Evolutionary conservation across 2,113 vertebrate species (phyloP), one percentile per base, ranked within the genome.

Genomic region (Grammomys dolichurus): DNA sequence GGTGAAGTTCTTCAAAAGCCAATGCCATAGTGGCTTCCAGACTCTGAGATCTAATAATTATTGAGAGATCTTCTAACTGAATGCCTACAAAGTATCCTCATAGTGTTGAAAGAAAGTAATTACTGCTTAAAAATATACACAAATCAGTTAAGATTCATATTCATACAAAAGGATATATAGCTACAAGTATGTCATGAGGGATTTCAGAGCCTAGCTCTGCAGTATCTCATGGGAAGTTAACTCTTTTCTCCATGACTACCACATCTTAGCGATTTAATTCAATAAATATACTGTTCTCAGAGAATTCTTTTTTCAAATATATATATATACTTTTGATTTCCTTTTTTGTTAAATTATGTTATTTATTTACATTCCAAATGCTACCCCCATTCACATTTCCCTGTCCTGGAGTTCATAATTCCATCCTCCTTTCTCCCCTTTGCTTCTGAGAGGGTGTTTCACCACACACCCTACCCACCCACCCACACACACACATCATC

Each of bases 81-180:
- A 4, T 72, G 2, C 2, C 13, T 17, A 51, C 10, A 22, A n/a
- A 14, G 56, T 17, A 16, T 54, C 12, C 10, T 86, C 28, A 67
- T 86, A 48, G 33, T 46, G 16, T 48, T 63, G 13, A 63, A 43
- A 31, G 6, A 9, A 24, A 10, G 1, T 24, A 56, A 20, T 48
- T 54, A 1, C 19, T 87, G 36, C 19, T 26, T 56, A 4, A 72
- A 2, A 17, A 7, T 17, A 1, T n/a, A 33, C 20, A 4, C 0
- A 14, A 56, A 72, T 12, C 10, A 54, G 11, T n/a, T 54, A 70
- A 33, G 4, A 28, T 0, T 56, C 1, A 12, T 72, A 13, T 33
- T 36, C 3, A 70, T 22, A 9, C 46, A n/a, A 70, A 36, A 51
- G 5, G 31, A 69, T 20, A 14, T 48, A 7, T 6, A 72, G 1